phyloP scores from a whole-genome alignment of 2,888 invertebrate genomes.

The Callinectes sapidus region DNA sequence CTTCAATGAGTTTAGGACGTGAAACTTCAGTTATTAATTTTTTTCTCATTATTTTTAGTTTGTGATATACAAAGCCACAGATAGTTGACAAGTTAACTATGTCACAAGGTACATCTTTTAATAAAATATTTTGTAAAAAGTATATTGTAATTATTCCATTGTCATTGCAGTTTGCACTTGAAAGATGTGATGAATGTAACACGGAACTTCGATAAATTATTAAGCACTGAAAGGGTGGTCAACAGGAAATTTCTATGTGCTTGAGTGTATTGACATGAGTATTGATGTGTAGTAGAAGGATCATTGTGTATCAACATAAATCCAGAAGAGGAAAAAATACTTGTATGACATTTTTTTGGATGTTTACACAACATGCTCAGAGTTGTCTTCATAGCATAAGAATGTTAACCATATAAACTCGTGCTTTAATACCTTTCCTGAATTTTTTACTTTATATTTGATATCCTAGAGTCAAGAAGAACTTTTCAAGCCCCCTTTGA shows the following conservation, averaged over 20 bases:
- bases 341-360: constrained; percentile 11
- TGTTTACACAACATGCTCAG: constrained; percentile 21
- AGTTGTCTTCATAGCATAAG: constrained; percentile 21
- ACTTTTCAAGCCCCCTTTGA: not conserved
- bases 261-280: constrained; percentile 21
- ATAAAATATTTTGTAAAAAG: constrained; percentile 70
- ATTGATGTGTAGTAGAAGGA: constrained; percentile 16
- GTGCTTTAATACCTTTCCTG: constrained; percentile 20
- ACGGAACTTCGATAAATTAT: not conserved
- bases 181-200: not conserved
- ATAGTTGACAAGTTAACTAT: constrained; percentile 61
- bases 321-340: not conserved
- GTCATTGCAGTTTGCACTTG: constrained; percentile 37
- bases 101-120: constrained; percentile 70
- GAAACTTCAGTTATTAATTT: constrained; percentile 37
- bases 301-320: constrained; percentile 7
- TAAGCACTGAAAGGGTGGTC: constrained; percentile 24
- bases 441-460: constrained; percentile 7
- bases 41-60: constrained; percentile 18
- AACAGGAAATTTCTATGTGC: not conserved
- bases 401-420: constrained; percentile 13
- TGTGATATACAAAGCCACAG: constrained; percentile 61
- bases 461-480: not conserved
- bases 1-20: constrained; percentile 34
- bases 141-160: constrained; percentile 25